These are phyloP conservation scores for Galaxea fascicularis DNA, from an alignment of 92 coral and sea anemone species.

Conservation along the genomic window DNA sequence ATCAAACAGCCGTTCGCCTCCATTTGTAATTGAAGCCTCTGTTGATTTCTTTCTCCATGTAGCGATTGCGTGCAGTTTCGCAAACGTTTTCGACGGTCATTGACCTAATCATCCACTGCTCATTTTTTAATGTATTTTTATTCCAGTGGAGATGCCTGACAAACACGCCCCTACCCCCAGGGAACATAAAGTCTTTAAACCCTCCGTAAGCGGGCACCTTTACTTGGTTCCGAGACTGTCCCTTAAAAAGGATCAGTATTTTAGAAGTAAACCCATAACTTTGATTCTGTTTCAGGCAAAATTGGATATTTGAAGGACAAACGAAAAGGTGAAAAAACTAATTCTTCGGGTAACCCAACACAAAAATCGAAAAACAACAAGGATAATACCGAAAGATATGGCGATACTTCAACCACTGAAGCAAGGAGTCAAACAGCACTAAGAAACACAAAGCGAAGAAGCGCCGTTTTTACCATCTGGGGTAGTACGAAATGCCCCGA, in stretches of 20 bases:
- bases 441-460: constrained; percentile 11
- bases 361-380: neutral
- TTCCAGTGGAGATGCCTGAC: no score
- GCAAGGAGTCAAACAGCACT: constrained; percentile 7
- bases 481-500: constrained; percentile 18
- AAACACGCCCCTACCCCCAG: neutral
- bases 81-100: no score
- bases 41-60: no score
- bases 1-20: no score
- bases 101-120: no score
- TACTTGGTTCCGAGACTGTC: neutral
- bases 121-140: no score
- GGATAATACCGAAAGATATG: neutral
- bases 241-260: neutral
- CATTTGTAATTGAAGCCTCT: no score
- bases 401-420: neutral
- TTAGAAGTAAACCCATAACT: neutral
- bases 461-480: constrained; percentile 27
- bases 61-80: no score
- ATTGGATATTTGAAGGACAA: constrained; percentile 23
- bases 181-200: neutral
- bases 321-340: constrained; percentile 3
- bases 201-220: no score
- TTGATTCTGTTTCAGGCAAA: constrained; percentile 5
- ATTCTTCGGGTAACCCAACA: constrained; percentile 14